phyloP scores from a whole-genome alignment of 2,113 vertebrate species.

The Cebus imitator region DNA sequence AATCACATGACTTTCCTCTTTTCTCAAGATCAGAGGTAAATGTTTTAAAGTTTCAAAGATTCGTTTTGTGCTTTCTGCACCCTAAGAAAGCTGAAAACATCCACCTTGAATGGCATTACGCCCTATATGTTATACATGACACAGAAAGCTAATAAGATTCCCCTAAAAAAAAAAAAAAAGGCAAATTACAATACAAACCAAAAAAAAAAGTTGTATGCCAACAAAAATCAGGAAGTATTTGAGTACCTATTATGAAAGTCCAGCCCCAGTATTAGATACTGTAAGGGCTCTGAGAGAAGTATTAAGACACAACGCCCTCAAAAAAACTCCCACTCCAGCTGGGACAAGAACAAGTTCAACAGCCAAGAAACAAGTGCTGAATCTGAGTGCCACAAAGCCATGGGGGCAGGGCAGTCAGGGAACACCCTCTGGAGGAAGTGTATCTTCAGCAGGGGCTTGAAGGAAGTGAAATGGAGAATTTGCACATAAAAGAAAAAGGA shows the following conservation, averaged over 20 bases:
- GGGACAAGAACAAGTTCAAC: conserved; percentile 4
- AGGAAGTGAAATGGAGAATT: conserved; percentile 73
- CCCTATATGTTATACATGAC: not conserved
- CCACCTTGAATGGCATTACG: not conserved
- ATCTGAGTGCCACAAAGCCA: conserved; percentile 38
- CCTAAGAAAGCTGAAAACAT: conserved; percentile 33
- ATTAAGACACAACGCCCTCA: not conserved
- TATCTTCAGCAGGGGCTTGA: conserved; percentile 62
- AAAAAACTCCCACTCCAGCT: not conserved
- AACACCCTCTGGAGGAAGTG: conserved; percentile 71
- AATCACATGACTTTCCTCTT: not conserved
- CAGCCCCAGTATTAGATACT: not conserved
- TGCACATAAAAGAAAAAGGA: conserved; percentile 31
- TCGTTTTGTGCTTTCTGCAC: not conserved
- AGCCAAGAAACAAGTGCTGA: not conserved
- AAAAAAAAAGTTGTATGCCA: conserved; percentile 14
- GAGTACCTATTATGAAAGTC: not conserved
- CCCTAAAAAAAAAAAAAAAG: not conserved
- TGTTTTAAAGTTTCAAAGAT: conserved; percentile 43
- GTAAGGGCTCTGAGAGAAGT: not conserved
- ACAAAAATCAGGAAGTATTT: conserved; percentile 37
- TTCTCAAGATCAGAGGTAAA: conserved; percentile 17
- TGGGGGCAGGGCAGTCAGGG: conserved; percentile 61
- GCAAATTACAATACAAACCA: not conserved
- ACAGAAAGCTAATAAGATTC: not conserved